These are phyloP conservation scores for Tetramorium parvispinum DNA, from an alignment of 1,140 invertebrate genomes.

Conservation along the genomic window DNA sequence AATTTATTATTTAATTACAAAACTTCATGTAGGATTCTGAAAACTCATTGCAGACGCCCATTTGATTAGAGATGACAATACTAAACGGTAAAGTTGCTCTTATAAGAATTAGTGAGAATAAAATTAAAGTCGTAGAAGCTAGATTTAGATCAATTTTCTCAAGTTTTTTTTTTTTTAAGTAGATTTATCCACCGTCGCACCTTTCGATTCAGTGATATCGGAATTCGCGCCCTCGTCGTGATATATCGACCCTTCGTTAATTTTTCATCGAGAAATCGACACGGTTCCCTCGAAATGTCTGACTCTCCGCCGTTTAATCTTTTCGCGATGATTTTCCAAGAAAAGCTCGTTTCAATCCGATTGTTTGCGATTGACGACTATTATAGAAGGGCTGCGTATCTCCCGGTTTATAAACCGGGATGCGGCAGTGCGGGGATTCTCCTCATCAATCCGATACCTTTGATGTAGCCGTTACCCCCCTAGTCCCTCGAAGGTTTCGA, in stretches of 20 bases:
- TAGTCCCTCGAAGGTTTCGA: slow-evolving; percentile 52
- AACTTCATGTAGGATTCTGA: background rate
- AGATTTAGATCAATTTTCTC: slow-evolving; percentile 27
- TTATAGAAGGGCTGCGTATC: background rate
- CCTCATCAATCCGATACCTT: slow-evolving; percentile 80
- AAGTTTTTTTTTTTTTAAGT: background rate
- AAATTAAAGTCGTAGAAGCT: background rate
- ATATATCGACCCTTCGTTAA: slow-evolving; percentile 12
- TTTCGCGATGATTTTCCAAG: slow-evolving; percentile 34
- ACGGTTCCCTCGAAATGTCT: background rate
- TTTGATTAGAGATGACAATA: background rate
- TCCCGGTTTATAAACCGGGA: slow-evolving; percentile 72
- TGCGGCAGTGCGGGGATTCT: slow-evolving; percentile 64
- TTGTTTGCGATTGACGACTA: background rate
- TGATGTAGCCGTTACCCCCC: slow-evolving; percentile 79
- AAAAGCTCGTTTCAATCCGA: slow-evolving; percentile 24
- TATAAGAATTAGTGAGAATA: background rate
- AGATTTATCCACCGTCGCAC: background rate
- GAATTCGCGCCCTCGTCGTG: background rate
- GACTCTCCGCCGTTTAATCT: slow-evolving; percentile 27
- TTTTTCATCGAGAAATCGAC: slow-evolving; percentile 9
- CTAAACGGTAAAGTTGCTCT: background rate
- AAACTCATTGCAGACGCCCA: background rate
- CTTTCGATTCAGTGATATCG: slow-evolving; percentile 3
- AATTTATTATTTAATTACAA: background rate